Percentiles rank a stretch among this genome's conserved stretches.
These are phyloP conservation scores for Sycophila sp. DNA, from an alignment of 1,140 invertebrate species.

Conservation along the genomic window DNA sequence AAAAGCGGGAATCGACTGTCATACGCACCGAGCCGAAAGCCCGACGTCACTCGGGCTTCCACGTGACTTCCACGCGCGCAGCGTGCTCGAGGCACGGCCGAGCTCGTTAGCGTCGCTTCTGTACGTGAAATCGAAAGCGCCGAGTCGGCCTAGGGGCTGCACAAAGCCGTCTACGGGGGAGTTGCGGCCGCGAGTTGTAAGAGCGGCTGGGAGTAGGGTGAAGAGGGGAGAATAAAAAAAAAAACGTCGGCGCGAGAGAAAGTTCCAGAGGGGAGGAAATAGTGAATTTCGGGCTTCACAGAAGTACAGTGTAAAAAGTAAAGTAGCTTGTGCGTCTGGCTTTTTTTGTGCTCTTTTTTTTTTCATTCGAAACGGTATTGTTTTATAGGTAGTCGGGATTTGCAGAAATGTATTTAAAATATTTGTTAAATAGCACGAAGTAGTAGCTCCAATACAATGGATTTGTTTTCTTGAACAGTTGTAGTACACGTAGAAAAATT, in stretches of 20 bases:
- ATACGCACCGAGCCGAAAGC: constrained; percentile 34
- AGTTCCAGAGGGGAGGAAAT: neutral
- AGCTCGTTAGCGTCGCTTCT: constrained; percentile 67
- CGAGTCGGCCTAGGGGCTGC: constrained; percentile 48
- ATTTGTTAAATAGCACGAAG: too few relatives aligned
- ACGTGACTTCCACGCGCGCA: constrained; percentile 66
- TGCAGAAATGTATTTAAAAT: too few relatives aligned
- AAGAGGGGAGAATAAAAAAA: neutral
- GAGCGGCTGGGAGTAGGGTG: neutral
- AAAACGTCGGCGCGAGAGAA: neutral
- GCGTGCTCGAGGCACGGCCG: too few relatives aligned
- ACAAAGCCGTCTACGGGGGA: neutral
- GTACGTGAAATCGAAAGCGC: constrained; percentile 62
- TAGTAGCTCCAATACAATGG: too few relatives aligned
- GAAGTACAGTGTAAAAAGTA: too few relatives aligned
- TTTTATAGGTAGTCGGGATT: too few relatives aligned
- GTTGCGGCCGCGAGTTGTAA: neutral
- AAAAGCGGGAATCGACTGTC: constrained; percentile 7
- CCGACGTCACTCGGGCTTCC: constrained; percentile 52
- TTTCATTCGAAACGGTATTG: too few relatives aligned
- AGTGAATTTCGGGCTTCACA: too few relatives aligned
- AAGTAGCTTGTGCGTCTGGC: too few relatives aligned
- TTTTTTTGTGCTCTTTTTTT: too few relatives aligned
- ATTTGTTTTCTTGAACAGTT: too few relatives aligned
- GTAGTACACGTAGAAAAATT: too few relatives aligned